These are phyloP conservation scores for Phytoseiulus persimilis DNA, from an alignment of 2,888 invertebrate species.

Conservation along the genomic window DNA sequence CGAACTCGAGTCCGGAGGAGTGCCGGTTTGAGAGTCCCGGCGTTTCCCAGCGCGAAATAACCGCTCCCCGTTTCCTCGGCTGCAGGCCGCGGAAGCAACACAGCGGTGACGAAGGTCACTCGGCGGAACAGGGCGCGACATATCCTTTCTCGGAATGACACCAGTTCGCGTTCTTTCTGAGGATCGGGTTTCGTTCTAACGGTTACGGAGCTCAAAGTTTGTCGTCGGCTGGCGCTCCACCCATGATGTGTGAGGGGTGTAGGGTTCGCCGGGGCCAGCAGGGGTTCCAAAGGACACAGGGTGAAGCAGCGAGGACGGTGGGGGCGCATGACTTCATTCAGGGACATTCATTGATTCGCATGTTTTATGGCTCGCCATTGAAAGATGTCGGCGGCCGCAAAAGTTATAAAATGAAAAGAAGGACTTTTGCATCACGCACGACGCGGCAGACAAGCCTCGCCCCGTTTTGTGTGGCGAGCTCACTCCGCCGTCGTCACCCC, in stretches of 20 bases:
- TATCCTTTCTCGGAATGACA: neutral
- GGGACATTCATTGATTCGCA: neutral
- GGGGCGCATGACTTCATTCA: neutral
- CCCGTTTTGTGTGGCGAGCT: neutral
- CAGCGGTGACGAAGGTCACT: neutral
- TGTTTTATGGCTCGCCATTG: neutral
- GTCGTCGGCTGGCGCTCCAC: neutral
- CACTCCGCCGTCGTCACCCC: neutral
- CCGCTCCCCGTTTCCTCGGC: neutral
- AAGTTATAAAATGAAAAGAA: constrained; percentile 5
- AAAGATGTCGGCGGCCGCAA: neutral
- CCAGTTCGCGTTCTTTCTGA: neutral
- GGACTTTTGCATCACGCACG: constrained; percentile 5
- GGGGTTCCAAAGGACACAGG: too few species aligned
- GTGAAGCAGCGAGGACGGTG: neutral
- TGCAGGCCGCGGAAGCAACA: neutral
- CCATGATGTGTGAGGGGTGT: neutral
- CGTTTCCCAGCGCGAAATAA: neutral
- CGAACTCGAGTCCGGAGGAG: neutral
- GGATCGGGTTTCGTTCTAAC: neutral
- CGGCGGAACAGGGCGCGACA: neutral
- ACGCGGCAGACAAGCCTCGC: neutral
- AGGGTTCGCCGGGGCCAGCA: neutral
- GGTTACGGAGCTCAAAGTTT: neutral
- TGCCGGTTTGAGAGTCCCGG: neutral